Evolutionary conservation across 2,113 vertebrate species (phyloP), one percentile per base, ranked within the genome.

Genomic region (Sclerurus mexicanus): DNA sequence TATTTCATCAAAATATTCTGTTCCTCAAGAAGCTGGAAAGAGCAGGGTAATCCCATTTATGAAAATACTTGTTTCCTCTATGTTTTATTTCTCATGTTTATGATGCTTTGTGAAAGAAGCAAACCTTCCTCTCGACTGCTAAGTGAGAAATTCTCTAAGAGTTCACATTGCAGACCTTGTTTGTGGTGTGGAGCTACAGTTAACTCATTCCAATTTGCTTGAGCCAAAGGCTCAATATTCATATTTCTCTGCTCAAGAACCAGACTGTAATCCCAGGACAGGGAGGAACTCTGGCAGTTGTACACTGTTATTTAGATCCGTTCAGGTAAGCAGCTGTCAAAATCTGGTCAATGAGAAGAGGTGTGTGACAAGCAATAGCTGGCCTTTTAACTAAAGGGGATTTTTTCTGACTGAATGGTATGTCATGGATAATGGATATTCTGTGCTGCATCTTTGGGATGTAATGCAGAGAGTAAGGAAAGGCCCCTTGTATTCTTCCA

Each of bases 1-100:
- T 93, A 78, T 84, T 88, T 92, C 60, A 84, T 71, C 67, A 93
- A 89, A 96, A 88, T 40, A 93, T 74, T 90, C 83, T 78, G 47
- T 75, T 93, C 44, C 68, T 93, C 2, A 1, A 49, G 47, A 74
- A 93, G 76, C 79, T 94, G 85, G 55, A 87, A 92, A 89, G 27
- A 72, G 79, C 79, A 71, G 55, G 27, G 39, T 47, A 64, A 94
- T 77, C 56, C 87, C 60, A 86, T 63, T 75, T 44, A 67, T 0
- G 1, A 85, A 91, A 94, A 86, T 44, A 80, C n/a, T 88, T 77
- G 59, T 52, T 62, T 84, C 86, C 33, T 47, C 72, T 92, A 19
- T 71, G 40, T 66, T 82, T 42, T 53, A 79, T 74, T 90, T 88
- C 85, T 85, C 68, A 72, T 22, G 24, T 42, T 93, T 62, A 76